These are phyloP conservation scores for Rissa tridactyla DNA, from an alignment of 2,113 vertebrate species.

Conservation along the genomic window DNA sequence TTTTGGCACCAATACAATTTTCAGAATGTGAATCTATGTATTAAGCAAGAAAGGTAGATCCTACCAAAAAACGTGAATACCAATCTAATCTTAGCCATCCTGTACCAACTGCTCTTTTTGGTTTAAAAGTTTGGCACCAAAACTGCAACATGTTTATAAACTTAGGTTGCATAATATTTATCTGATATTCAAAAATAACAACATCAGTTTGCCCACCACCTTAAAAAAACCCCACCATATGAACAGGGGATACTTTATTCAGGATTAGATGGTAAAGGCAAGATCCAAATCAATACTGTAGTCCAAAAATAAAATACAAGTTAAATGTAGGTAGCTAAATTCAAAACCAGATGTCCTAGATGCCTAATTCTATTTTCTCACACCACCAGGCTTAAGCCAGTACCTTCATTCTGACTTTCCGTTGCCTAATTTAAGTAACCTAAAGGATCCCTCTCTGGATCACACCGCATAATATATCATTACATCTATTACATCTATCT, in stretches of 20 bases:
- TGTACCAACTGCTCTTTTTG: background rate
- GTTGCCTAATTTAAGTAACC: background rate
- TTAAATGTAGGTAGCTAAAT: background rate
- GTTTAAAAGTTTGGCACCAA: background rate
- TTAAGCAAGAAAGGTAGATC: background rate
- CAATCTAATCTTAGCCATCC: background rate
- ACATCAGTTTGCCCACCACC: background rate
- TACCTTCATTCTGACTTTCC: background rate
- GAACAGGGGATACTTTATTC: background rate
- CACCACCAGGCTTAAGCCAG: background rate
- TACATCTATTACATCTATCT: background rate
- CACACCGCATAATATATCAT: background rate
- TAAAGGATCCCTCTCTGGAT: background rate
- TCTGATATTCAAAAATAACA: background rate
- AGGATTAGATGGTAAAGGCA: background rate
- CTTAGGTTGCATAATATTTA: background rate
- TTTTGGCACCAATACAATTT: background rate
- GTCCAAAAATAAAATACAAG: background rate
- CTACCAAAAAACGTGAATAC: background rate
- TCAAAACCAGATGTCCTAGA: background rate
- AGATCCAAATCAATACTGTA: background rate
- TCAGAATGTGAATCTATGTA: background rate
- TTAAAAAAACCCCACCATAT: rapidly evolving
- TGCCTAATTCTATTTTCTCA: background rate
- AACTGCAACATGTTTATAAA: background rate